Conservation (phyloP, 2,888 invertebrate species). For the Drosophila mulleri region DNA sequence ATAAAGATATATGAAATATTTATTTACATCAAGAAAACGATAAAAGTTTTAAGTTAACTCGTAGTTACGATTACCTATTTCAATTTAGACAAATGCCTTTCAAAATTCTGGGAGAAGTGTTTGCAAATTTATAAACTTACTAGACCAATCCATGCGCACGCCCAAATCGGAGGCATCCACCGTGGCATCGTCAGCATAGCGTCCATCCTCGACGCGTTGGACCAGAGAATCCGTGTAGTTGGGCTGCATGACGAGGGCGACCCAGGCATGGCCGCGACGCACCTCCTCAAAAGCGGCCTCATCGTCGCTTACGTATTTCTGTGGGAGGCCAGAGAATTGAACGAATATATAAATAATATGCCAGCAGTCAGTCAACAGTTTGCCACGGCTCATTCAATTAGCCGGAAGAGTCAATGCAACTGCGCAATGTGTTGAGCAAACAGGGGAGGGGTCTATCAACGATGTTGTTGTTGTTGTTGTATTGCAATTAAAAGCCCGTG, state of each 20-base stretch:
- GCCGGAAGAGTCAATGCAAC: slow-evolving; percentile 57
- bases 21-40: too few relatives aligned
- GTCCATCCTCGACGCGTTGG: slow-evolving; percentile 87
- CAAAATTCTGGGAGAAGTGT: too few relatives aligned
- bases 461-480: slow-evolving; percentile 3
- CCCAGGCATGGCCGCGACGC: slow-evolving; percentile 90
- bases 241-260: slow-evolving; percentile 89
- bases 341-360: background rate
- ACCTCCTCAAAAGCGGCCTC: slow-evolving; percentile 89
- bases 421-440: too few relatives aligned
- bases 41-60: too few relatives aligned
- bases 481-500: slow-evolving; percentile 64
- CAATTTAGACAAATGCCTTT: too few relatives aligned
- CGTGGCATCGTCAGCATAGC: slow-evolving; percentile 87
- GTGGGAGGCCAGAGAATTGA: background rate
- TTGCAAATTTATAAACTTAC: slow-evolving; percentile 86
- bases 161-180: slow-evolving; percentile 88
- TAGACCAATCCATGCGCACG: slow-evolving; percentile 93
- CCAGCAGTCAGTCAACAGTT: slow-evolving; percentile 54
- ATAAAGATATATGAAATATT: background rate
- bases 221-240: slow-evolving; percentile 91
- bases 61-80: too few relatives aligned
- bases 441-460: slow-evolving; percentile 13
- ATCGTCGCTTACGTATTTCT: slow-evolving; percentile 87
- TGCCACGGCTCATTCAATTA: slow-evolving; percentile 50